phyloP scores from a whole-genome alignment of 2,888 invertebrate genomes.

The Petrolisthes cinctipes region DNA sequence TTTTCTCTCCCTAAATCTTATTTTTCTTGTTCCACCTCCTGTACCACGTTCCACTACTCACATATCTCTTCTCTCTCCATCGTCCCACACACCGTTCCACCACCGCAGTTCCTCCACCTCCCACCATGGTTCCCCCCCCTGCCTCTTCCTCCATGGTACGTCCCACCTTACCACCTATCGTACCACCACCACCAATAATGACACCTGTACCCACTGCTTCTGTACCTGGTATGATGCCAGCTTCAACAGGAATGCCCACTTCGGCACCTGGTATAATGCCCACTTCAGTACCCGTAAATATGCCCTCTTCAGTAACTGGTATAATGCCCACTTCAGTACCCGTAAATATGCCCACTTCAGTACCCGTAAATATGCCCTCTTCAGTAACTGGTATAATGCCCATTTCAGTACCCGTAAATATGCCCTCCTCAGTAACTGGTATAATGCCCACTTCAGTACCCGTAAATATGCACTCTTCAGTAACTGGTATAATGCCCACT shows the following conservation, averaged over 20 bases:
- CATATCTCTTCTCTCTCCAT: too few relatives aligned
- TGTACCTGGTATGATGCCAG: neutral
- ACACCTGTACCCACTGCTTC: neutral
- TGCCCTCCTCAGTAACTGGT: neutral
- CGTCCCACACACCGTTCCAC: too few relatives aligned
- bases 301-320: neutral
- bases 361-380: neutral
- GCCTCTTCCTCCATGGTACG: neutral
- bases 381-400: neutral
- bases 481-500: neutral
- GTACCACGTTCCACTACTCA: too few relatives aligned
- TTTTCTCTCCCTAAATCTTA: too few relatives aligned
- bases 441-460: neutral
- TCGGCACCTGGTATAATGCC: neutral
- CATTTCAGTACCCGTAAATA: neutral
- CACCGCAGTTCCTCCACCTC: too few relatives aligned
- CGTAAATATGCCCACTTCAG: neutral
- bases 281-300: neutral
- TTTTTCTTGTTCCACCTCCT: too few relatives aligned
- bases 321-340: neutral
- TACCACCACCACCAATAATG: neutral
- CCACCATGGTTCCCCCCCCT: neutral
- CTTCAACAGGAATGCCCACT: neutral
- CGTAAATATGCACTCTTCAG: neutral
- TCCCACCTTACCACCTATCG: neutral